phyloP scores from a whole-genome alignment of 64 coral and sea anemone genomes.

The Stichodactyla mertensii region DNA sequence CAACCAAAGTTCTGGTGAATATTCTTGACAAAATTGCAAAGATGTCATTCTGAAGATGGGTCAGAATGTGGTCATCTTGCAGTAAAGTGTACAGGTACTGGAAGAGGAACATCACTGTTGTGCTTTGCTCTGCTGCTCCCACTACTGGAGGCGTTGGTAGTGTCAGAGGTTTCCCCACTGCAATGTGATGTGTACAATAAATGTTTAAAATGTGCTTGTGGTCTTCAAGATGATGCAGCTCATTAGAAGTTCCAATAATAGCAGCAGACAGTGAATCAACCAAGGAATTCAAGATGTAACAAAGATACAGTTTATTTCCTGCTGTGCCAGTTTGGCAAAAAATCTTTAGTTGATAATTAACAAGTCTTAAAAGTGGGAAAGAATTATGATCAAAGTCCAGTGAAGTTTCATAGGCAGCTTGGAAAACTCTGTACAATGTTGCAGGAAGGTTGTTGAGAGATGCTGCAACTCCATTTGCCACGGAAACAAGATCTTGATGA shows the following conservation, averaged over 20 bases:
- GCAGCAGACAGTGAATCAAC: constrained; percentile 38
- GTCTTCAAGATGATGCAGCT: constrained; percentile 28
- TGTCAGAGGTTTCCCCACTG: background rate
- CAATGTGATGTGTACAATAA: background rate
- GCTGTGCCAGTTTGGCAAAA: constrained; percentile 22
- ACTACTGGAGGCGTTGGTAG: constrained; percentile 24
- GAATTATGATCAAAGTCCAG: constrained; percentile 19
- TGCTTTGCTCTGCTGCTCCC: constrained; percentile 23
- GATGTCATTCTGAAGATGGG: constrained; percentile 10
- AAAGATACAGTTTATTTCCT: constrained; percentile 36
- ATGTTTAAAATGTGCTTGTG: constrained; percentile 19
- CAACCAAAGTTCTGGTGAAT: constrained; percentile 13
- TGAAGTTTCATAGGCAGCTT: constrained; percentile 8
- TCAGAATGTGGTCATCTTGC: constrained; percentile 20
- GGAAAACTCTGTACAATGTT: constrained; percentile 30
- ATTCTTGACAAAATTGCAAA: constrained; percentile 34
- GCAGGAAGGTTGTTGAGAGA: constrained; percentile 3
- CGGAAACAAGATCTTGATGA: constrained; percentile 6
- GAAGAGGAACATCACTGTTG: constrained; percentile 22
- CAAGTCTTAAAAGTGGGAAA: constrained; percentile 28
- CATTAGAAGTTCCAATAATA: constrained; percentile 27
- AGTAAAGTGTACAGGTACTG: constrained; percentile 30
- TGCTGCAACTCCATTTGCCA: constrained; percentile 27
- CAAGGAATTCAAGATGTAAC: constrained; percentile 28
- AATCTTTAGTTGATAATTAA: constrained; percentile 13